Conservation (phyloP, 2,888 invertebrate species). For the Helicoverpa assulta region DNA sequence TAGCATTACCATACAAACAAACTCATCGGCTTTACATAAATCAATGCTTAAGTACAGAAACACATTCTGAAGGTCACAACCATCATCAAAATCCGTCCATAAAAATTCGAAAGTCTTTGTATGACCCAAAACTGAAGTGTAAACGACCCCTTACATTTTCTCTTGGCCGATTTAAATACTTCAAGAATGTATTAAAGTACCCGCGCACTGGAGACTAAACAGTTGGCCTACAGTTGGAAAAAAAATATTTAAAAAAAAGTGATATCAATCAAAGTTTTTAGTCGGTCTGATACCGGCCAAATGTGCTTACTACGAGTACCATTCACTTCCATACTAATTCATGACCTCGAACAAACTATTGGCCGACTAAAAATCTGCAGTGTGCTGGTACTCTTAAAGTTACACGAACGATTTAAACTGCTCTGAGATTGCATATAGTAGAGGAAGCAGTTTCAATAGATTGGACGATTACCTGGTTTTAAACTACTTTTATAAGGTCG, state of each 20-base stretch:
- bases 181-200: constrained; percentile 57
- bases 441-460: constrained; percentile 55
- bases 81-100: not conserved
- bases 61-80: not conserved
- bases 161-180: constrained; percentile 51
- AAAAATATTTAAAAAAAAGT: too few species aligned
- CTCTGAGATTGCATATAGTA: constrained; percentile 49
- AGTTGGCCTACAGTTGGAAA: too few species aligned
- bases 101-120: not conserved
- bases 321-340: too few species aligned
- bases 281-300: too few species aligned
- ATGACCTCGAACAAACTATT: too few species aligned
- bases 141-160: constrained; percentile 34
- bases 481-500: constrained; percentile 26
- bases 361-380: too few species aligned
- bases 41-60: not conserved
- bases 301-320: too few species aligned
- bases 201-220: too few species aligned
- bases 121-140: not conserved
- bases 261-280: too few species aligned
- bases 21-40: too few species aligned
- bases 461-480: constrained; percentile 33
- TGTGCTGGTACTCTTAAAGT: constrained; percentile 37
- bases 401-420: constrained; percentile 61
- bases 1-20: too few species aligned